Evolutionary conservation across 2,888 invertebrate genomes (phyloP), one percentile per base, ranked within the genome.

Genomic region (Xestia c-nigrum): DNA sequence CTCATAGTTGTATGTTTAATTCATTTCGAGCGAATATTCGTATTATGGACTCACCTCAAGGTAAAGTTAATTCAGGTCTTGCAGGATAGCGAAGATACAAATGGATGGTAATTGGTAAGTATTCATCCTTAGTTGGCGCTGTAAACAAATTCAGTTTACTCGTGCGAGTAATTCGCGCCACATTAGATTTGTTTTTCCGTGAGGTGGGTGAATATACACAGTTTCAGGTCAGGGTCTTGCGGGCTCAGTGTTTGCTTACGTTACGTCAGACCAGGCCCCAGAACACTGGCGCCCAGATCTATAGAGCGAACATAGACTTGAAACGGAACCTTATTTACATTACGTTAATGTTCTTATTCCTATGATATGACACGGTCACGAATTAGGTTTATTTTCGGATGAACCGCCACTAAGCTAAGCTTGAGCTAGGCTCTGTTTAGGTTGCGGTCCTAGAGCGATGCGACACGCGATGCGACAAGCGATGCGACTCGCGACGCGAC

Each of bases 121-220:
- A 73, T 24, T 46, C 31, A 75, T 24, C 3, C 43, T 31, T 24
- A 74, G 14, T 10, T 31, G 14, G 14, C 50, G 31, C 74, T 50
- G 66, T 52, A 66, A 66, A 76, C 65, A 66, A 43, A 43, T 66
- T 43, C 31, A 74, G 66, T 70, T 68, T 70, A 50, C 64, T 70
- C 76, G 38, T 31, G 64, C 47, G 55, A 66, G 31, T 64, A 64
- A 59, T 59, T 76, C 21, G 66, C 66, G n/a, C 74, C 43, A 66
- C 47, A 76, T 76, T 74, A 76, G 40, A 24, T 50, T 57, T 74
- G 74, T 74, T 59, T 65, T 74, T 59, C 65, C 65, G 55, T 47
- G 19, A 63, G 63, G n/a, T n/a, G 24, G 7, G 21, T 24, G 47
- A 65, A 12, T 64, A 40, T n/a, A 50, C 16, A 38, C 40, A 24